Conservation (phyloP, 1,140 invertebrate genomes). For the Muscidifurax raptorellus region DNA sequence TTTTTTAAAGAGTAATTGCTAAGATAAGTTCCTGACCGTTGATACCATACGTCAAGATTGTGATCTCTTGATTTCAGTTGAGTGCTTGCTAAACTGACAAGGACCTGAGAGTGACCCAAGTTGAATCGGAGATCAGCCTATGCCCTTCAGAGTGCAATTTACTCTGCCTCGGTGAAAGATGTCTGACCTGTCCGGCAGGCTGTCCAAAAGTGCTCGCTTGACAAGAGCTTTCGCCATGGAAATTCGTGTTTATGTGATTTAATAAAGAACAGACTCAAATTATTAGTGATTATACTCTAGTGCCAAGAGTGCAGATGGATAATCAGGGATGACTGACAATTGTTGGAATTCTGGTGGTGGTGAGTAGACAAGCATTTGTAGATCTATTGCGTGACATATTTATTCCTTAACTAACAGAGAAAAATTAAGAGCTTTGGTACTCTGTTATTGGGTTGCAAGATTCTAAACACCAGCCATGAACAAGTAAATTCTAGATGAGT, state of each 20-base stretch:
- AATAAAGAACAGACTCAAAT: slow-evolving; percentile 34
- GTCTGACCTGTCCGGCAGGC: slow-evolving; percentile 17
- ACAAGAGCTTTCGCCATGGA: slow-evolving; percentile 35
- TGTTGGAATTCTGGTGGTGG: slow-evolving; percentile 80
- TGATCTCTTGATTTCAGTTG: slow-evolving; percentile 37
- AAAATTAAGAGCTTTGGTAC: slow-evolving; percentile 40
- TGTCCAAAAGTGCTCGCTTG: slow-evolving; percentile 32
- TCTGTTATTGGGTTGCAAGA: slow-evolving; percentile 41
- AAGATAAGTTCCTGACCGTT: neutral
- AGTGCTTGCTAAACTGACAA: neutral
- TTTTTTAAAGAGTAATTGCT: neutral
- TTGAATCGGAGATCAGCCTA: slow-evolving; percentile 1
- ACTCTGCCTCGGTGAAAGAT: slow-evolving; percentile 50
- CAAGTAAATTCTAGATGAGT: too few relatives aligned
- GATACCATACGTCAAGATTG: slow-evolving; percentile 11
- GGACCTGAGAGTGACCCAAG: slow-evolving; percentile 10
- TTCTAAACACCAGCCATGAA: neutral
- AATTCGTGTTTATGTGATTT: slow-evolving; percentile 46
- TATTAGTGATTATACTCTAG: slow-evolving; percentile 57
- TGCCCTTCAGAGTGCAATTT: slow-evolving; percentile 34
- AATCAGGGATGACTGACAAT: slow-evolving; percentile 80
- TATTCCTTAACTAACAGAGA: slow-evolving; percentile 28
- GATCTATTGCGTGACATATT: neutral
- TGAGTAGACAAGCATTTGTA: slow-evolving; percentile 68
- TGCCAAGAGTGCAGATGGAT: slow-evolving; percentile 74